Base-by-base conservation (phyloP, 2,888 invertebrate species). In the Parasteatoda lunata region DNA sequence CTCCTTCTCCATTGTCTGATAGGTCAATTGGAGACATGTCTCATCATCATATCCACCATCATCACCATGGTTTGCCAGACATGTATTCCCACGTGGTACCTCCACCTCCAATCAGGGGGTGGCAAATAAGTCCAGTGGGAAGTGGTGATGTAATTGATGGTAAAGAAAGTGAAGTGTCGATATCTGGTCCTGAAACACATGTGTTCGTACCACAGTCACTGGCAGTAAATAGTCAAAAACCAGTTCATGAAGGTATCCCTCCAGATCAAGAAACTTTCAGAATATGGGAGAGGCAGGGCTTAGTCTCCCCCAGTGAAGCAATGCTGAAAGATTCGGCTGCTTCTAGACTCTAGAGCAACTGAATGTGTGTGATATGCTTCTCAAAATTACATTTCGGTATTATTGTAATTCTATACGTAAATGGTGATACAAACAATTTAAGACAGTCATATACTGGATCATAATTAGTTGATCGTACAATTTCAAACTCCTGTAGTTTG, bases 251-350 rank as follows among this genome's bases (percentile, higher is more conserved):
- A 45, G 66, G 51, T n/a, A n/a, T 64, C 45, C 76, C 76, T n/a
- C 79, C 79, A 4, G 76, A 85, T 13, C 76, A 76, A 54, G 80
- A 86, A 51, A 76, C 80, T 8, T 80, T 71, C 66, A 71, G 76
- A 30, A 69, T 82, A 8, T 81, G 81, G 81, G 81, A 82, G 64
- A 66, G 72, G 11, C 81, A 77, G 69, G 81, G 82, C 11, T 72
- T 87, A 2, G 82, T 87, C 54, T 87, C 86, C 5, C 86, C 86
- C 6, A 87, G 54, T 15, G 82, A 87, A 47, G 72, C 77, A 49
- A 82, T 87, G 86, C 82, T 87, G 47, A 72, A 77, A 13, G 86
- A 87, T 51, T 87, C 82, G 4, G 86, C 86, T 30, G 86, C 86
- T 5, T 87, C 86, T 1, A 72, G 86, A 68, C 73, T 87, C 49